Evolutionary conservation across 1,140 invertebrate genomes (phyloP).

Genomic region (Drosophila rufa): DNA sequence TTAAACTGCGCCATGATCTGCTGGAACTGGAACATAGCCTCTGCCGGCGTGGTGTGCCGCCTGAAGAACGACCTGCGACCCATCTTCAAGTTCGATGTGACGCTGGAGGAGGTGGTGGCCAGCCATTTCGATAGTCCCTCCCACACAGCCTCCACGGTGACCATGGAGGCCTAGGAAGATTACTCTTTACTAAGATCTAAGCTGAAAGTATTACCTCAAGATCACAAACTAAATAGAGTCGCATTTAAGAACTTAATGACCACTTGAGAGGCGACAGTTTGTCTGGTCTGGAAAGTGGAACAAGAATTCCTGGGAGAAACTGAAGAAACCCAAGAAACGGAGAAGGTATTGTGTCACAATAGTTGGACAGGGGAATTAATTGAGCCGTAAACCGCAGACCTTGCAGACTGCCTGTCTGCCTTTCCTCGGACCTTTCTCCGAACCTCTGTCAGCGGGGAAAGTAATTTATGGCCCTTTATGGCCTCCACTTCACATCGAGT

Average conservation of each 20-base stretch:
- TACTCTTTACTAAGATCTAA: conserved; percentile 15
- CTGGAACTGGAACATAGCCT: conserved; percentile 80
- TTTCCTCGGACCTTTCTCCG: conserved; percentile 60
- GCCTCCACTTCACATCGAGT: conserved; percentile 22
- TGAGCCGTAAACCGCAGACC: conserved; percentile 71
- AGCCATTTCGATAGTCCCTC: conserved; percentile 61
- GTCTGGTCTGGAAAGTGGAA: conserved; percentile 42
- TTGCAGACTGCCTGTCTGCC: conserved; percentile 29
- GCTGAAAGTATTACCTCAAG: conserved; percentile 58
- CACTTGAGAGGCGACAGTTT: conserved; percentile 52
- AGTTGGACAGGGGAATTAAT: conserved; percentile 71
- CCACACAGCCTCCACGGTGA: conserved; percentile 66
- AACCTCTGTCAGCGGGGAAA: conserved; percentile 24
- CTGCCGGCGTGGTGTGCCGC: conserved; percentile 78
- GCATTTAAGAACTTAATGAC: conserved; percentile 17
- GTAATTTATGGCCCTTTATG: conserved; percentile 31
- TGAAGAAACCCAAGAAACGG: conserved; percentile 44
- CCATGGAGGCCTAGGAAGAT: conserved; percentile 46
- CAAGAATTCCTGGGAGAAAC: conserved; percentile 53
- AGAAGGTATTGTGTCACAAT: conserved; percentile 66
- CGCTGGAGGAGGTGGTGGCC: conserved; percentile 65
- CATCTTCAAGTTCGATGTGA: conserved; percentile 68
- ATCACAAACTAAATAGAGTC: conserved; percentile 28
- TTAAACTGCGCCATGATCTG: conserved; percentile 72
- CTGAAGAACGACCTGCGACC: conserved; percentile 56